Evolutionary conservation across 2,888 invertebrate genomes (phyloP).

Genomic region (Tetanocera ferruginea): DNA sequence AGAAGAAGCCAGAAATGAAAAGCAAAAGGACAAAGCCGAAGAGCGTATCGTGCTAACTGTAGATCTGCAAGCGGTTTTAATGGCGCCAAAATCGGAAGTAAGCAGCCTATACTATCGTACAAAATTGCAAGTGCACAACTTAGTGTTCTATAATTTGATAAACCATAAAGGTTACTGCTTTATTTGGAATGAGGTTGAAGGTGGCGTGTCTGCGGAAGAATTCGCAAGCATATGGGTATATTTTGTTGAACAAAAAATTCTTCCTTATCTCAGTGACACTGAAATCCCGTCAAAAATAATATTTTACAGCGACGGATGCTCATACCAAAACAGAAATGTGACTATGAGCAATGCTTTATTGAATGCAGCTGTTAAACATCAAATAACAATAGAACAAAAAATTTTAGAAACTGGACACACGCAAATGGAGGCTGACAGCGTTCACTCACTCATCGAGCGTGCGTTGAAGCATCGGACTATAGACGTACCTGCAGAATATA

Average conservation of each 20-base stretch:
- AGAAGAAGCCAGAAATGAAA: conserved; percentile 36
- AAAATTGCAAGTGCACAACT: conserved; percentile 41
- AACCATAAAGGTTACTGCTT: conserved; percentile 40
- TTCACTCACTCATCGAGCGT: not conserved
- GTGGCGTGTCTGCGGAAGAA: conserved; percentile 36
- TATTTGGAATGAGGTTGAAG: conserved; percentile 43
- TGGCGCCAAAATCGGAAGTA: conserved; percentile 40
- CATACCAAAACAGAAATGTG: not conserved
- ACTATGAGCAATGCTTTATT: conserved; percentile 1
- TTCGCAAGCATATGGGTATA: conserved; percentile 28
- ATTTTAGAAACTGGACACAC: conserved; percentile 6
- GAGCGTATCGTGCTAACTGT: conserved; percentile 34
- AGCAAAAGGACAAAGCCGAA: conserved; percentile 37
- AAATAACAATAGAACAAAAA: conserved; percentile 2
- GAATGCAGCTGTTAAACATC: conserved; percentile 5
- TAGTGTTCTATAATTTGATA: conserved; percentile 39
- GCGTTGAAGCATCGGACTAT: not conserved
- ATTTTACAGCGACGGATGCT: conserved; percentile 5
- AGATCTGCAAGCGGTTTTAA: conserved; percentile 41
- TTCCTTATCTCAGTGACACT: conserved; percentile 24
- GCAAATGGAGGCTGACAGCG: not conserved
- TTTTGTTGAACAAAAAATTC: conserved; percentile 34
- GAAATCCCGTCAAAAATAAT: not conserved
- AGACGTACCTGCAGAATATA: too few relatives aligned
- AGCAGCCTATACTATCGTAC: not conserved